Conservation (phyloP, 1,140 invertebrate species). For the Drosophila albomicans region DNA sequence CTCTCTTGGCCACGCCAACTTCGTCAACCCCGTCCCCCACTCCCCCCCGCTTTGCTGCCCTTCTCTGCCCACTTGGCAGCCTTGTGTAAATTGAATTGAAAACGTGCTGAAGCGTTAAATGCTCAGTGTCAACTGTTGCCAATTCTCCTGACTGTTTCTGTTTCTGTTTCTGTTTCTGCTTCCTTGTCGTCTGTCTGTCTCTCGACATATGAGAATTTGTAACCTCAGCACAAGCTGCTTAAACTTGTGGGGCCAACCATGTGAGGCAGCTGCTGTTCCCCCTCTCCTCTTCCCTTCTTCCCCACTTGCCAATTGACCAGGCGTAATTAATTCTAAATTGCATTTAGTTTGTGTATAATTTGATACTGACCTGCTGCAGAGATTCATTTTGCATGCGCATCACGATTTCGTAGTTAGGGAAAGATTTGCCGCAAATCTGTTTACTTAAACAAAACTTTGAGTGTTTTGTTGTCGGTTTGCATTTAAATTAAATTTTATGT, state of each 20-base stretch:
- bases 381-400: conserved; percentile 9
- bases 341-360: conserved; percentile 42
- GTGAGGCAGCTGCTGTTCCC: neutral
- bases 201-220: conserved; percentile 83
- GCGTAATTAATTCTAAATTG: conserved; percentile 79
- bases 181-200: conserved; percentile 19
- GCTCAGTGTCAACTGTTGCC: conserved; percentile 83
- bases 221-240: conserved; percentile 79
- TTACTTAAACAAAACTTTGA: conserved; percentile 15
- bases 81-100: conserved; percentile 82
- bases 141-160: conserved; percentile 44
- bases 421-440: conserved; percentile 51
- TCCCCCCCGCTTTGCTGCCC: neutral
- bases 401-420: conserved; percentile 17
- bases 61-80: conserved; percentile 40
- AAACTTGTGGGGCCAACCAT: conserved; percentile 28
- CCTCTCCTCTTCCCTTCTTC: neutral
- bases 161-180: neutral
- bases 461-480: neutral
- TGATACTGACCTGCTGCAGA: conserved; percentile 27
- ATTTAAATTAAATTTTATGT: conserved; percentile 7
- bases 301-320: conserved; percentile 33
- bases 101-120: conserved; percentile 85
- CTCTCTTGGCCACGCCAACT: conserved; percentile 46
- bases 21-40: neutral